phyloP scores from a whole-genome alignment of 1,140 invertebrate genomes.

The Anagrus nilaparvatae region DNA sequence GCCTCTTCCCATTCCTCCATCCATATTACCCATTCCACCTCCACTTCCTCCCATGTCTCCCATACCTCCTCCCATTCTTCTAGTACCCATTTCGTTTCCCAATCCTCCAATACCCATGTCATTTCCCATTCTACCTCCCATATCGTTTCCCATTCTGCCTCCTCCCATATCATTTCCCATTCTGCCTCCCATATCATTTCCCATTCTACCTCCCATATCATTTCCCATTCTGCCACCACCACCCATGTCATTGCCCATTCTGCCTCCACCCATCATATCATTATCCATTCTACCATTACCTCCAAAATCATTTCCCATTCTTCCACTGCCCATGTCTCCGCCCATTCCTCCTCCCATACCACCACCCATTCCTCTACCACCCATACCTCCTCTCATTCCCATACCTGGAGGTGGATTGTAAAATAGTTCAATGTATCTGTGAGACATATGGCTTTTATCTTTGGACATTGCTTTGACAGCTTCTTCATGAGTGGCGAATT shows the following conservation, averaged over 20 bases:
- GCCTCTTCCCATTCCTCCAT: not conserved
- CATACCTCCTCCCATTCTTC: constrained; percentile 18
- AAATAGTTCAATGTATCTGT: constrained; percentile 85
- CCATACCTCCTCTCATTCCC: constrained; percentile 7
- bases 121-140: no score
- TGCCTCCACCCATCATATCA: constrained; percentile 22
- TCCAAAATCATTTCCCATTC: constrained; percentile 35
- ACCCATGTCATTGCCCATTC: constrained; percentile 30
- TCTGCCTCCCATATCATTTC: no score
- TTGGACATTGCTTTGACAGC: constrained; percentile 74
- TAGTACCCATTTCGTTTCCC: no score
- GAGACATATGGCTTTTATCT: constrained; percentile 79
- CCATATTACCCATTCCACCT: not conserved
- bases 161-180: no score
- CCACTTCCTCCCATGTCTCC: constrained; percentile 24
- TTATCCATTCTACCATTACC: no score
- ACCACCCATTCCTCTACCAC: constrained; percentile 41
- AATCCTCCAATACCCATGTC: no score
- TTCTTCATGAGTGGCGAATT: constrained; percentile 81
- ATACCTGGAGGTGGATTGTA: constrained; percentile 49
- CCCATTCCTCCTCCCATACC: constrained; percentile 37
- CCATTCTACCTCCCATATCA: no score
- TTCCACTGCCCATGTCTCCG: constrained; percentile 34
- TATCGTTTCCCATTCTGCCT: no score
- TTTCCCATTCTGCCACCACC: no score